A percentile compares a stretch with the other conserved stretches of the same genome.
Conservation (phyloP, 2,113 vertebrate species). For the Amazona vittata region DNA sequence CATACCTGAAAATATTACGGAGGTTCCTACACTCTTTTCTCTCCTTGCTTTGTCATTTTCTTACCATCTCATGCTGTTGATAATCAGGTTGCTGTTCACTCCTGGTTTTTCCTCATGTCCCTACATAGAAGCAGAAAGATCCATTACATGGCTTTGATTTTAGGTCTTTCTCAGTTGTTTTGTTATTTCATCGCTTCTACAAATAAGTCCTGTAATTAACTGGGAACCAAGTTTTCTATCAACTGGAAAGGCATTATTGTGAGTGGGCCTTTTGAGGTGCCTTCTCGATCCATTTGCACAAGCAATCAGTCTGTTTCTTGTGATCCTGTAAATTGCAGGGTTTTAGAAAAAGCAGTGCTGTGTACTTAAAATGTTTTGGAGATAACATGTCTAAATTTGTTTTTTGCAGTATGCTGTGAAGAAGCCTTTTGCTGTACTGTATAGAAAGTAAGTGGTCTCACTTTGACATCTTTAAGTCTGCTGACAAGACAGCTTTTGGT, state of each 20-base stretch:
- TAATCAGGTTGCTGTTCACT: not conserved
- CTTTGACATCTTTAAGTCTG: not conserved
- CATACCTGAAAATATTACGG: not conserved
- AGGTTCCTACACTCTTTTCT: not conserved
- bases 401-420: conserved; percentile 90
- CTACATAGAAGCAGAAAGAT: not conserved
- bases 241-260: not conserved
- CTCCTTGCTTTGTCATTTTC: not conserved
- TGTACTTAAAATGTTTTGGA: not conserved
- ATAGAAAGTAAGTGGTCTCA: conserved; percentile 88
- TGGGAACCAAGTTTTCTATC: not conserved
- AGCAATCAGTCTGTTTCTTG: not conserved
- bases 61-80: not conserved
- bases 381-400: not conserved
- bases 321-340: not conserved
- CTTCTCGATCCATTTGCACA: not conserved
- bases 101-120: not conserved
- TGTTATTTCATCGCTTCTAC: not conserved
- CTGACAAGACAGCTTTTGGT: not conserved
- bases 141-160: not conserved
- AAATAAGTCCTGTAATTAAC: not conserved
- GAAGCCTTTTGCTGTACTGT: conserved; percentile 91
- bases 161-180: not conserved
- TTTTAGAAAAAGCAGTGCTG: not conserved
- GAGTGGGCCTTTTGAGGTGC: not conserved